Evolutionary conservation across 2,888 invertebrate species (phyloP).

Genomic region (Drosophila rubida): DNA sequence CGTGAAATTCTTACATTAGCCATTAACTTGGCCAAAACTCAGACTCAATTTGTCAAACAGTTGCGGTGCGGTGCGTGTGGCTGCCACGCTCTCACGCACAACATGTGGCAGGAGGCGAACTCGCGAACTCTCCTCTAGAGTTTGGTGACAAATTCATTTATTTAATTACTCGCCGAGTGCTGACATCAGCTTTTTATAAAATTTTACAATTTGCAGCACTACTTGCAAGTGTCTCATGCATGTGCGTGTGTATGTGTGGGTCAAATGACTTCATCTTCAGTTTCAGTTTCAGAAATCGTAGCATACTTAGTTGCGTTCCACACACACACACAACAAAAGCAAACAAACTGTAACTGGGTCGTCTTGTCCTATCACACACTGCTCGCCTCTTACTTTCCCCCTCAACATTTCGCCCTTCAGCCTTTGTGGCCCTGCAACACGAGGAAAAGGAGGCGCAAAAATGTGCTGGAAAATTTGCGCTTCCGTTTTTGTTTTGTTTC

Average conservation of each 20-base stretch:
- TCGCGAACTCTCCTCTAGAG: background rate
- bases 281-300: slow-evolving; percentile 33
- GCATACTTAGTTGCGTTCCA: slow-evolving; percentile 58
- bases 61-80: slow-evolving; percentile 47
- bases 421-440: background rate
- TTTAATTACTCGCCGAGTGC: slow-evolving; percentile 46
- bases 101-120: slow-evolving; percentile 5
- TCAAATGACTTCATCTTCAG: slow-evolving; percentile 68
- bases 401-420: background rate
- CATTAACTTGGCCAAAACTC: slow-evolving; percentile 49
- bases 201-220: slow-evolving; percentile 37
- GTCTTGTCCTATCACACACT: slow-evolving; percentile 30
- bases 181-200: slow-evolving; percentile 56
- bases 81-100: slow-evolving; percentile 38
- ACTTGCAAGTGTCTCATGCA: slow-evolving; percentile 29
- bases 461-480: slow-evolving; percentile 82
- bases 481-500: slow-evolving; percentile 82
- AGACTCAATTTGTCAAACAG: slow-evolving; percentile 68
- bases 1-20: slow-evolving; percentile 68
- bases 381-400: no score
- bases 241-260: slow-evolving; percentile 39
- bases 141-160: slow-evolving; percentile 60
- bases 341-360: slow-evolving; percentile 67
- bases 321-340: slow-evolving; percentile 11
- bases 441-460: slow-evolving; percentile 54